A percentile compares a stretch with the other conserved stretches of the same genome.
These are phyloP conservation scores for Ciconia stormi DNA, from an alignment of 2,113 vertebrate species.

Conservation along the genomic window DNA sequence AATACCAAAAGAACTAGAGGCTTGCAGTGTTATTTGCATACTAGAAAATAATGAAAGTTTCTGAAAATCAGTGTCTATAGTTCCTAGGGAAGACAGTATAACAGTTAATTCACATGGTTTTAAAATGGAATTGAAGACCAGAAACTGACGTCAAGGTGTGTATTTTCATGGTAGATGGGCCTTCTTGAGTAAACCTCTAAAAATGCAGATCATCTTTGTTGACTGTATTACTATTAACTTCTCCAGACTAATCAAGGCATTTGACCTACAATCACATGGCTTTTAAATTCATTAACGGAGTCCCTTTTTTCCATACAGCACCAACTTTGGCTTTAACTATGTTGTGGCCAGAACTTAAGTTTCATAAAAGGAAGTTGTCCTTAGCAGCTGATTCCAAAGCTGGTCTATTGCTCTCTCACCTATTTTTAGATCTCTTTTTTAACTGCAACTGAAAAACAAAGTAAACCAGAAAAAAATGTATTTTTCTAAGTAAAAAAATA, in stretches of 20 bases:
- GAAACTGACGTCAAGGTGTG: rapidly evolving
- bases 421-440: not conserved
- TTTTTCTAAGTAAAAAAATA: not conserved
- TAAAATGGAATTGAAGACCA: not conserved
- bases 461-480: not conserved
- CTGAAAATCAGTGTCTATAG: not conserved
- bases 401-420: not conserved
- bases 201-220: not conserved
- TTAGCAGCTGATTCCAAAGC: not conserved
- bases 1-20: not conserved
- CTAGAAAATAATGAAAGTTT: not conserved
- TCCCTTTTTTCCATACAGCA: not conserved
- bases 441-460: not conserved
- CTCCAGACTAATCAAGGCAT: not conserved
- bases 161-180: not conserved
- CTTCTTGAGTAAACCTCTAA: not conserved
- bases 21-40: not conserved
- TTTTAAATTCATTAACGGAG: not conserved
- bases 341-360: not conserved
- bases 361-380: not conserved
- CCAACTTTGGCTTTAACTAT: not conserved
- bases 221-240: not conserved
- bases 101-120: not conserved
- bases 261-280: not conserved
- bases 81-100: not conserved